phyloP scores from a whole-genome alignment of 2,113 vertebrate genomes.

The Hipposideros armiger region DNA sequence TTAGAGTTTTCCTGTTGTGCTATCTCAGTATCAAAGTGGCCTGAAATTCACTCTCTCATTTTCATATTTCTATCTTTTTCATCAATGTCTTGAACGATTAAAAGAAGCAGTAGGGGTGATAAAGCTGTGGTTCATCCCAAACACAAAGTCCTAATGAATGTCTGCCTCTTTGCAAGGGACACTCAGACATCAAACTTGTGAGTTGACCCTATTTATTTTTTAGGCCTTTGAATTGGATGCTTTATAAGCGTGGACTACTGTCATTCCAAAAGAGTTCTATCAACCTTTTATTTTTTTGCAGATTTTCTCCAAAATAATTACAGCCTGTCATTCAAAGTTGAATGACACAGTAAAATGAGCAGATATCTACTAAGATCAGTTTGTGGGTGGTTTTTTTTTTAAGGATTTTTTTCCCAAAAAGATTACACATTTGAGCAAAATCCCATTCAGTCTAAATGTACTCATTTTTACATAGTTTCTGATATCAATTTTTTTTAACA shows the following conservation, averaged over 20 bases:
- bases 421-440: not conserved
- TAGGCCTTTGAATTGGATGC: not conserved
- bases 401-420: not conserved
- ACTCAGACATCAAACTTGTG: not conserved
- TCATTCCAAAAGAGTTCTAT: not conserved
- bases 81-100: not conserved
- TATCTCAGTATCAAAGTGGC: not conserved
- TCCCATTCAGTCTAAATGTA: not conserved
- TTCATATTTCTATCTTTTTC: not conserved
- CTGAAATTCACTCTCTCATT: not conserved
- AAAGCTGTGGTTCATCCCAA: not conserved
- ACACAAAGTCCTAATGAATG: not conserved
- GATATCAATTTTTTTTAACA: not conserved
- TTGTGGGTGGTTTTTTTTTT: not conserved
- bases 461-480: not conserved
- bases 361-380: not conserved
- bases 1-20: not conserved
- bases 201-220: not conserved
- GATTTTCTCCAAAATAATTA: not conserved
- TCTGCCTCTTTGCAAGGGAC: not conserved
- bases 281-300: not conserved
- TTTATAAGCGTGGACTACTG: not conserved
- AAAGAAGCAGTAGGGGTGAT: not conserved
- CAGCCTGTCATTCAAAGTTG: not conserved
- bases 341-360: not conserved